Percentiles rank a stretch among this genome's conserved stretches.
Evolutionary conservation across 1,140 invertebrate species (phyloP).

Genomic region (Xylocopa sonorina): DNA sequence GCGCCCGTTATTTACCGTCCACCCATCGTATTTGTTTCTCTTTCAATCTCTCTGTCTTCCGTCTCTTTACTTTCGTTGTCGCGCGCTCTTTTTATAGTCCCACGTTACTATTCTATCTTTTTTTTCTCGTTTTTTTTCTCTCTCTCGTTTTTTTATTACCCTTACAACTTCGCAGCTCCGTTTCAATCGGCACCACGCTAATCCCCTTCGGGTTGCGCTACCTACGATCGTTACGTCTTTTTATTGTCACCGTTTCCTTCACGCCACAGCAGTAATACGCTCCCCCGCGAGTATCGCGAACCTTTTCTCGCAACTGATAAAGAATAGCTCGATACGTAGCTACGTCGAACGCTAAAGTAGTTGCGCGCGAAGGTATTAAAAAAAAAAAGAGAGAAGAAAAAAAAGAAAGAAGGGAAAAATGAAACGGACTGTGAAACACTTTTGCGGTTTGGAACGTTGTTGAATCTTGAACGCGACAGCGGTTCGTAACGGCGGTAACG

Average conservation of each 20-base stretch:
- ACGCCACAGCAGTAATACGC: neutral
- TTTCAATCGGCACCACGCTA: constrained; percentile 5
- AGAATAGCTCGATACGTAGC: neutral
- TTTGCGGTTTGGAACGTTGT: neutral
- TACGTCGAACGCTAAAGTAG: neutral
- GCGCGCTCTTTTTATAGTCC: neutral
- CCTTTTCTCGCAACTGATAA: neutral
- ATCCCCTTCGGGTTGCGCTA: neutral
- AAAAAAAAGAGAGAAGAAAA: too few species aligned
- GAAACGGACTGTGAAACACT: neutral
- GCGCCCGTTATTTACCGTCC: too few species aligned
- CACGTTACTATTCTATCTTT: too few species aligned
- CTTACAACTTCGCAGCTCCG: neutral
- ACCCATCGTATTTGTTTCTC: too few species aligned
- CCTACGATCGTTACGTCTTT: neutral
- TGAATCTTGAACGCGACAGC: neutral
- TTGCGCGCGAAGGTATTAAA: neutral
- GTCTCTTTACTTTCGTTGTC: constrained; percentile 7
- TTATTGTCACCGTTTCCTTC: neutral
- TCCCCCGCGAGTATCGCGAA: neutral
- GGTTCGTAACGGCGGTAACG: neutral
- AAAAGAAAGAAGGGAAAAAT: too few species aligned
- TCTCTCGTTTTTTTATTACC: neutral
- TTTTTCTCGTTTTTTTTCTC: too few species aligned
- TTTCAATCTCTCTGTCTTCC: neutral